These are phyloP conservation scores for Antechinus flavipes DNA, from an alignment of 2,113 vertebrate genomes.

Conservation along the genomic window DNA sequence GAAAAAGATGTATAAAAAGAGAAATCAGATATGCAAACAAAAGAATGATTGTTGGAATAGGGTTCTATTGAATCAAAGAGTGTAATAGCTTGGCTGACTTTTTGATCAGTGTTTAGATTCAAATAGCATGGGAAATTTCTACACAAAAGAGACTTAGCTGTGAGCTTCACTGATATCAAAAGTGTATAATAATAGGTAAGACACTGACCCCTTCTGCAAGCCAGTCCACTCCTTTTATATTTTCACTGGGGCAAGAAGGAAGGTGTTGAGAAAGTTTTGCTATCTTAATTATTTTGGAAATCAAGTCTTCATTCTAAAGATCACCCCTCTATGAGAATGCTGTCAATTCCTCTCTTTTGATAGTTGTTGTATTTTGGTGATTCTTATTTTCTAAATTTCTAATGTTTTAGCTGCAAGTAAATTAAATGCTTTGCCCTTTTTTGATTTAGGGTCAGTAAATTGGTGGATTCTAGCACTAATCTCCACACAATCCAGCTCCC, in stretches of 20 bases:
- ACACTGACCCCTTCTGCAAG: background rate
- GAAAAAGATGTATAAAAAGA: background rate
- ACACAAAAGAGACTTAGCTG: background rate
- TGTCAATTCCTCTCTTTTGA: background rate
- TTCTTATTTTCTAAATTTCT: background rate
- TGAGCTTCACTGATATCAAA: background rate
- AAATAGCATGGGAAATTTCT: background rate
- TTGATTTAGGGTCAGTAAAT: constrained; percentile 90
- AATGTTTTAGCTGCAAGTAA: background rate
- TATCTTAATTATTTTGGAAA: background rate
- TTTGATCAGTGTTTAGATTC: background rate
- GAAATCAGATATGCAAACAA: background rate
- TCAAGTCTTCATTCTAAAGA: background rate
- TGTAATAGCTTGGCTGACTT: background rate
- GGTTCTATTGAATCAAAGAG: background rate
- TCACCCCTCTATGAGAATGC: background rate
- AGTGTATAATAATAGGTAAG: background rate
- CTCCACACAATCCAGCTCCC: constrained; percentile 94
- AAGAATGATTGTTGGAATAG: background rate
- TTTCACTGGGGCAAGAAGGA: background rate
- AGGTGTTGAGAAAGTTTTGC: background rate
- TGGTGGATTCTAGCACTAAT: constrained; percentile 94
- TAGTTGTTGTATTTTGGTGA: background rate
- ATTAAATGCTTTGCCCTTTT: background rate
- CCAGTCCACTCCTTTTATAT: background rate